Percentiles rank a stretch among this genome's conserved stretches.
Conservation (phyloP, 1,140 invertebrate species). For the Leptinotarsa defecta region DNA sequence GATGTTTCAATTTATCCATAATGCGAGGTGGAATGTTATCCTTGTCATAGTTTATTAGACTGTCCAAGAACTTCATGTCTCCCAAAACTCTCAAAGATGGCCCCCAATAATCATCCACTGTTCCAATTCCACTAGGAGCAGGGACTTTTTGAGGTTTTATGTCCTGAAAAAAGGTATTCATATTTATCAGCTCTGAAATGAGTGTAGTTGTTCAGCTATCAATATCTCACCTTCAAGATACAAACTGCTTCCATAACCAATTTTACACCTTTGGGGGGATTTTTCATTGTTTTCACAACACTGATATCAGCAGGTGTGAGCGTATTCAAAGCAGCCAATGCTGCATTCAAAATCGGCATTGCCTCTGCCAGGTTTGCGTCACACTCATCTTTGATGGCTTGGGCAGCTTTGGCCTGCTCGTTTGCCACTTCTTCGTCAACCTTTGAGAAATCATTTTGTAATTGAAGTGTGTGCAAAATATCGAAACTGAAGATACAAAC, state of each 20-base stretch:
- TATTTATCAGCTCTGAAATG: slow-evolving; percentile 58
- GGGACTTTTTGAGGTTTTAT: slow-evolving; percentile 83
- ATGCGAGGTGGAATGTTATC: slow-evolving; percentile 83
- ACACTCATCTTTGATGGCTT: slow-evolving; percentile 94
- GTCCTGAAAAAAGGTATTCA: slow-evolving; percentile 58
- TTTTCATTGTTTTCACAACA: slow-evolving; percentile 96
- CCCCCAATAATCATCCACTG: slow-evolving; percentile 90
- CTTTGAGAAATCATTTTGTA: background rate
- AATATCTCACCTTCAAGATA: slow-evolving; percentile 77
- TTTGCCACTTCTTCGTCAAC: slow-evolving; percentile 64
- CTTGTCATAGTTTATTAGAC: slow-evolving; percentile 87
- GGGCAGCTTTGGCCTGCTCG: slow-evolving; percentile 71
- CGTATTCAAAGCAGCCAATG: slow-evolving; percentile 87
- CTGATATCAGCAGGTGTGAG: slow-evolving; percentile 91
- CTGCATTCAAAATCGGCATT: slow-evolving; percentile 89
- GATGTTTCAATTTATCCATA: slow-evolving; percentile 84
- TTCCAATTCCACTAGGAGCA: slow-evolving; percentile 77
- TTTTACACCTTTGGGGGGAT: slow-evolving; percentile 90
- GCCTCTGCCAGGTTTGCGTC: slow-evolving; percentile 92
- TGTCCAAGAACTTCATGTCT: slow-evolving; percentile 88
- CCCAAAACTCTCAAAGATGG: slow-evolving; percentile 88
- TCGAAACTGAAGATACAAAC: too few relatives aligned
- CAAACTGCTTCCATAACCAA: slow-evolving; percentile 97
- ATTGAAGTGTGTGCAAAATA: too few relatives aligned
- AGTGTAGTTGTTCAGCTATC: background rate